A percentile compares a stretch with the other conserved stretches of the same genome.
Evolutionary conservation across 2,888 invertebrate species (phyloP).

Genomic region (Halictus quadricinctus): DNA sequence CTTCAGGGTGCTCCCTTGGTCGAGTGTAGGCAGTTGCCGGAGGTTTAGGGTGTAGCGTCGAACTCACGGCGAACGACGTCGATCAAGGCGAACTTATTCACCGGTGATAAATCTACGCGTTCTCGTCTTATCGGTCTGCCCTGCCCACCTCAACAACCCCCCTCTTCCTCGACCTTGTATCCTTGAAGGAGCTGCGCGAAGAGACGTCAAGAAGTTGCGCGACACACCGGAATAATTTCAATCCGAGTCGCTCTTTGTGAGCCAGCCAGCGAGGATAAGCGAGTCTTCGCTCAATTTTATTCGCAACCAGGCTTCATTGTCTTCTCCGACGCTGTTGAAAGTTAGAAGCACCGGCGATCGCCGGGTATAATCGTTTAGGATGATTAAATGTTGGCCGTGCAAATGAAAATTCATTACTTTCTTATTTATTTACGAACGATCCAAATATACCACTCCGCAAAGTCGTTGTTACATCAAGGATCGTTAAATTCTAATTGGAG

Average conservation of each 20-base stretch:
- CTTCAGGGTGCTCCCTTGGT: slow-evolving; percentile 64
- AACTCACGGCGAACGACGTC: slow-evolving; percentile 42
- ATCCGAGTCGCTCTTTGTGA: not conserved
- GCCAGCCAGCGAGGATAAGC: not conserved
- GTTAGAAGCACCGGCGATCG: not conserved
- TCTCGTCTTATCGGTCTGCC: slow-evolving; percentile 37
- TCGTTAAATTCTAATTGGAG: too few species aligned
- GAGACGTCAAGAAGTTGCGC: not conserved
- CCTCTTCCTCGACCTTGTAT: not conserved
- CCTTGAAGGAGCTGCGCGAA: not conserved
- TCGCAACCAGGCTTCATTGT: not conserved
- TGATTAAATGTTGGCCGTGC: not conserved
- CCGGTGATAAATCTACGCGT: slow-evolving; percentile 60
- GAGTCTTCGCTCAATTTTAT: not conserved
- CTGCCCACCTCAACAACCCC: not conserved
- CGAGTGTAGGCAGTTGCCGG: slow-evolving; percentile 61
- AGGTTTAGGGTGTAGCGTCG: slow-evolving; percentile 57
- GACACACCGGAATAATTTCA: not conserved
- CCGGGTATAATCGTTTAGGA: not conserved
- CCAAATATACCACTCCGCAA: too few species aligned
- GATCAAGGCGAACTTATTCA: slow-evolving; percentile 49
- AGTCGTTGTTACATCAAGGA: too few species aligned
- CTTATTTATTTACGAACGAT: not conserved
- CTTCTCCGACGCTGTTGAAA: not conserved
- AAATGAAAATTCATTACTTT: not conserved